A percentile compares a stretch with the other conserved stretches of the same genome.
phyloP scores from a whole-genome alignment of 1,140 invertebrate species.

The Trichoplusia ni region DNA sequence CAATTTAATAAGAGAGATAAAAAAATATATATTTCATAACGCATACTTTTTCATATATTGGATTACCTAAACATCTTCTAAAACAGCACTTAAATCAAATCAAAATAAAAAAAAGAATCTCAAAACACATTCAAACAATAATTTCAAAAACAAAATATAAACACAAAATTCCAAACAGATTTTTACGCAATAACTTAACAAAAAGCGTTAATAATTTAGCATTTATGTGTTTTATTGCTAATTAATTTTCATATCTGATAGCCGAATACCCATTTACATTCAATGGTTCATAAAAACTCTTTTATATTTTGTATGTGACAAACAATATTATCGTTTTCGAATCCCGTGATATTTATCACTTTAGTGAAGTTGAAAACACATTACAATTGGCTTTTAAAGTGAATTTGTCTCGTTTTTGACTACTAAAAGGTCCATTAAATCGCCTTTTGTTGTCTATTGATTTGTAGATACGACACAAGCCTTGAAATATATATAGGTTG shows the following conservation, averaged over 20 bases:
- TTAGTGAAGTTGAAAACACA: not conserved
- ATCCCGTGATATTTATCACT: conserved; percentile 24
- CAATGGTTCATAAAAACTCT: conserved; percentile 23
- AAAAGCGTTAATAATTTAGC: conserved; percentile 3
- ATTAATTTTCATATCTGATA: conserved; percentile 9
- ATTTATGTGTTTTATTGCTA: conserved; percentile 8
- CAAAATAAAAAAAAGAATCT: no score
- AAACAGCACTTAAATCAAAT: no score
- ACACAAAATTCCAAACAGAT: not conserved
- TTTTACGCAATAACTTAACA: not conserved
- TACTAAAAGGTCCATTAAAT: conserved; percentile 65
- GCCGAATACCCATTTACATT: not conserved
- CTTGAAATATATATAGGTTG: conserved; percentile 34
- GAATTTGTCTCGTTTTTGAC: conserved; percentile 75
- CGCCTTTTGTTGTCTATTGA: conserved; percentile 46
- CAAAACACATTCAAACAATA: no score
- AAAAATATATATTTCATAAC: no score
- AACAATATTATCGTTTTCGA: conserved; percentile 5
- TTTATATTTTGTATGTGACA: conserved; percentile 1
- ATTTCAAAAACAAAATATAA: conserved; percentile 7
- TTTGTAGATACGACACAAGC: conserved; percentile 43
- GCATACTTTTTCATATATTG: no score
- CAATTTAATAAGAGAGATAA: no score
- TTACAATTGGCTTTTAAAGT: conserved; percentile 62
- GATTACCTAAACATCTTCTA: no score